Percentiles rank a stretch among this genome's conserved stretches.
Evolutionary conservation across 2,888 invertebrate species (phyloP).

Genomic region (Tetranychus truncatus): DNA sequence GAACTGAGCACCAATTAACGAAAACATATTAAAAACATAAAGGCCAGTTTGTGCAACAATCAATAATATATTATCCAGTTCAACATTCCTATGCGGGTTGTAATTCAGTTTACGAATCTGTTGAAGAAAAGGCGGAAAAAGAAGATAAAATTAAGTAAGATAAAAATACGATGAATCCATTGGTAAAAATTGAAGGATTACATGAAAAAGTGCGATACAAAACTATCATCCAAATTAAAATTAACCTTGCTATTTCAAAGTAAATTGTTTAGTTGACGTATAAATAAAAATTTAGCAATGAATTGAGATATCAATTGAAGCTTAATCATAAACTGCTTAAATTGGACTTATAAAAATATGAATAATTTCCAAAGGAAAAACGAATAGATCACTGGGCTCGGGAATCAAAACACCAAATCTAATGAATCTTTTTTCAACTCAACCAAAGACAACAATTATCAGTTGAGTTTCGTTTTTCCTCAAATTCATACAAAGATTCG

Average conservation of each 20-base stretch:
- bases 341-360: too few relatives aligned
- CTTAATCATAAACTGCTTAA: too few relatives aligned
- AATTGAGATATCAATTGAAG: too few relatives aligned
- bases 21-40: constrained; percentile 79
- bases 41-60: constrained; percentile 85
- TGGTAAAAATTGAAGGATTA: not conserved
- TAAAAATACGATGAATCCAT: not conserved
- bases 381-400: too few relatives aligned
- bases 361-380: too few relatives aligned
- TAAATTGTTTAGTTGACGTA: not conserved
- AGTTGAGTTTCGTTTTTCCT: too few relatives aligned
- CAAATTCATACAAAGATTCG: too few relatives aligned
- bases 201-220: not conserved
- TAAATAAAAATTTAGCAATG: not conserved
- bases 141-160: constrained; percentile 23
- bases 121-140: constrained; percentile 25
- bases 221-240: not conserved
- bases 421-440: too few relatives aligned
- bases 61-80: constrained; percentile 69
- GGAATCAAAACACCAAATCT: too few relatives aligned
- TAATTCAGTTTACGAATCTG: constrained; percentile 59
- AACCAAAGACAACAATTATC: too few relatives aligned
- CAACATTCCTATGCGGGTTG: constrained; percentile 59
- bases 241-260: not conserved
- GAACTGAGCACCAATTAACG: constrained; percentile 78